Evolutionary conservation across 2,113 vertebrate species (phyloP), one percentile per base, ranked within the genome.

Genomic region (Ibidorhyncha struthersii): DNA sequence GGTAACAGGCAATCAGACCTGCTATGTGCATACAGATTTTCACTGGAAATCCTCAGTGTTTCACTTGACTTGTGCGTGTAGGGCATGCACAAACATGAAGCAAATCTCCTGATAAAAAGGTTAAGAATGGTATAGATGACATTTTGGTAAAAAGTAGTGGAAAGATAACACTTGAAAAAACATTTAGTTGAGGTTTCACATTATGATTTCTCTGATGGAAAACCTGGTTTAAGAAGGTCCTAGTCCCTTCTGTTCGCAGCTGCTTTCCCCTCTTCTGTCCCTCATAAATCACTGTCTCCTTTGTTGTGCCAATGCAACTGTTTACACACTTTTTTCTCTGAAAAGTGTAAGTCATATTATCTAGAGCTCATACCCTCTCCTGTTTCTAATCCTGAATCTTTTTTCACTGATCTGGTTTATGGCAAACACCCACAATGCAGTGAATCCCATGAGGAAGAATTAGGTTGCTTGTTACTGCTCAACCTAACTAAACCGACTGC

Each of bases 31-130:
- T 89, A 88, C 19, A 96, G 83, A 84, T 92, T 97, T 97, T 90
- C 94, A 59, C 41, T 81, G 78, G 58, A 97, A 98, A 96, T 95
- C 86, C 86, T 97, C 49, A 25, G 89, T 82, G 80, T 95, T 97
- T 93, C 77, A 80, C 96, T 94, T 94, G 85, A 94, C 79, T 96
- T 92, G 67, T 89, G 61, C 93, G 73, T 92, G 84, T 74, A 90
- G 91, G 89, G 27, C 81, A 77, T 59, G 69, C 66, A 80, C 26
- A 93, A 96, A 94, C 79, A 93, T 85, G 81, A 93, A 86, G 34
- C 10, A 82, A 96, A 94, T 86, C 80, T 94, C 84, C 76, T 84
- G 93, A 89, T 82, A 88, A 82, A 95, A 79, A 95, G 47, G 20
- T 49, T 80, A 76, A 93, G 86, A 97, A 94, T 82, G 38, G 72